These are phyloP conservation scores for Lamprotornis superbus DNA, from an alignment of 2,113 vertebrate species.

Conservation along the genomic window DNA sequence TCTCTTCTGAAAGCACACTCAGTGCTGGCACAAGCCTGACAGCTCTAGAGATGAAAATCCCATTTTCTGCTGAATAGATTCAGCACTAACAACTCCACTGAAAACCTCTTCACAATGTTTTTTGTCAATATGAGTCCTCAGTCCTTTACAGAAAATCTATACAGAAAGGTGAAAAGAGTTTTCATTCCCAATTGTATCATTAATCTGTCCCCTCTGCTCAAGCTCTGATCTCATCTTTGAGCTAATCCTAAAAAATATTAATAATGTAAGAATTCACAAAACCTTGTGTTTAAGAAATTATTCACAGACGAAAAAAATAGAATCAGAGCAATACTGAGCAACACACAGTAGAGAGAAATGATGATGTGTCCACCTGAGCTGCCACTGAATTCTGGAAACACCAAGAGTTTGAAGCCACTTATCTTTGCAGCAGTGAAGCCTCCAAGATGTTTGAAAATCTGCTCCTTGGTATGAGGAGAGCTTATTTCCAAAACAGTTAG, in stretches of 20 bases:
- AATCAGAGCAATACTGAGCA: not conserved
- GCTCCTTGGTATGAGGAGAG: not conserved
- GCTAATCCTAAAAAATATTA: not conserved
- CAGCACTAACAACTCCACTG: not conserved
- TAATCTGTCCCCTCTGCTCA: not conserved
- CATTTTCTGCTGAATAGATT: not conserved
- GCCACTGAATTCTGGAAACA: not conserved
- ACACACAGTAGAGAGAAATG: not conserved
- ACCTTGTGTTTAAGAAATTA: not conserved
- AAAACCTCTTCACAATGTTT: not conserved
- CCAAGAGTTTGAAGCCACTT: not conserved
- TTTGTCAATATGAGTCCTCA: not conserved
- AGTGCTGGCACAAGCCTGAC: not conserved
- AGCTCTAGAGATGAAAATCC: not conserved
- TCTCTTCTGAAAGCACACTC: not conserved
- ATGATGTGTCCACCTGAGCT: not conserved
- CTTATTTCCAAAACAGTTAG: not conserved
- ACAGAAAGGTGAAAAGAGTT: not conserved
- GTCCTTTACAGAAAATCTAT: not conserved
- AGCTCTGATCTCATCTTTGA: not conserved
- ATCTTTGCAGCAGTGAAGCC: not conserved
- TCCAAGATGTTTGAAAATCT: not conserved
- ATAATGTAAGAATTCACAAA: not conserved
- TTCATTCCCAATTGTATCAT: not conserved
- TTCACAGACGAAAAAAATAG: not conserved